phyloP scores from a whole-genome alignment of 2,888 invertebrate genomes.

The Sarcophaga variegata region DNA sequence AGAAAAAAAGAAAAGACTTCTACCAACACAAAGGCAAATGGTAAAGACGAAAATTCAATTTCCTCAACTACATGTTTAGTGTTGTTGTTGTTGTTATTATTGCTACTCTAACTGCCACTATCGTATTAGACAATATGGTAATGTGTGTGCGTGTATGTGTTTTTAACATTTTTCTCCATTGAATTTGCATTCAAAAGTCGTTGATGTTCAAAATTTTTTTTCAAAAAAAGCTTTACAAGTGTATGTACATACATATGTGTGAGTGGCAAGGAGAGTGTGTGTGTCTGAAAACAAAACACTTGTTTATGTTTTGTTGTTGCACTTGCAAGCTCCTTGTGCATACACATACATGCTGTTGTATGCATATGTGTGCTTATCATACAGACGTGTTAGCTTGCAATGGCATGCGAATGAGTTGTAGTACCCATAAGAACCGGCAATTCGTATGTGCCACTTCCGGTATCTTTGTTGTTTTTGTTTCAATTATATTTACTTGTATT shows the following conservation, averaged over 20 bases:
- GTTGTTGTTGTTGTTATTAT: background rate
- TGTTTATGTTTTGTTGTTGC: background rate
- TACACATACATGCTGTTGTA: background rate
- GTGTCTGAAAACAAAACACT: background rate
- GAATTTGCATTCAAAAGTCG: conserved; percentile 63
- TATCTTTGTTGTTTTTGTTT: background rate
- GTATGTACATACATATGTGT: background rate
- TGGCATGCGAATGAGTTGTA: conserved; percentile 33
- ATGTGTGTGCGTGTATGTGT: conserved; percentile 13
- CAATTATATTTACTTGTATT: background rate
- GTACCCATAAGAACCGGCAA: conserved; percentile 22
- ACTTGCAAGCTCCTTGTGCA: background rate
- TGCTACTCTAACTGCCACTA: background rate
- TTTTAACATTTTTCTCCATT: conserved; percentile 35
- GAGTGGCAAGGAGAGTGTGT: background rate
- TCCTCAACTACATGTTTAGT: conserved; percentile 56
- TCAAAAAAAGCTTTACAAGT: background rate
- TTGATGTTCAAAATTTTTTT: conserved; percentile 35
- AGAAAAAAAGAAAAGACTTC: conserved; percentile 11
- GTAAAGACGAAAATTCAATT: conserved; percentile 71
- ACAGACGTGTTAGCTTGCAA: conserved; percentile 53
- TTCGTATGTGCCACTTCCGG: conserved; percentile 59
- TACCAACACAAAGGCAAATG: conserved; percentile 54
- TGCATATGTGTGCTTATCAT: conserved; percentile 20
- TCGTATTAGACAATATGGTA: background rate